Evolutionary conservation across 2,797 vertebrate species (phyloP).

Genomic region (Apogon hyalosoma): DNA sequence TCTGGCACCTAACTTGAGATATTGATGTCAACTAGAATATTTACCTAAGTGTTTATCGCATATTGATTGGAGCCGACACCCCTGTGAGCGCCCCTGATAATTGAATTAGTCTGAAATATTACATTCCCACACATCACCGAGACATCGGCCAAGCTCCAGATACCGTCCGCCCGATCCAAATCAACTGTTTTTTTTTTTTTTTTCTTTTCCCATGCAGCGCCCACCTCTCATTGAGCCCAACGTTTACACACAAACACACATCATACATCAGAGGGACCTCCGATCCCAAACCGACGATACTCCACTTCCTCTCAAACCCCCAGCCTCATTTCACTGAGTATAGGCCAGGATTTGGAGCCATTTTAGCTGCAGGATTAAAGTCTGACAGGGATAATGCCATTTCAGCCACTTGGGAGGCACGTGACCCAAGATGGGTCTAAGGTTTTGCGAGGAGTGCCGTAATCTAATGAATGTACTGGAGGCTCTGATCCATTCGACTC

Average conservation of each 20-base stretch:
- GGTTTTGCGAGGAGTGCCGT: constrained; percentile 68
- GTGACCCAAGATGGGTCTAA: constrained; percentile 68
- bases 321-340: constrained; percentile 57
- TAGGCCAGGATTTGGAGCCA: constrained; percentile 67
- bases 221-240: background rate
- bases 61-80: constrained; percentile 59
- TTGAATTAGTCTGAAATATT: constrained; percentile 49
- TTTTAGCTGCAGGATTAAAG: constrained; percentile 73
- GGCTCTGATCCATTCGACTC: constrained; percentile 54
- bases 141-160: constrained; percentile 10
- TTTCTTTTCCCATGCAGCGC: constrained; percentile 1
- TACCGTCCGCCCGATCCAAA: background rate
- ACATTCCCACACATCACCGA: constrained; percentile 24
- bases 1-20: constrained; percentile 41
- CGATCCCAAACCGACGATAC: constrained; percentile 2
- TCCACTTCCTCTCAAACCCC: constrained; percentile 36
- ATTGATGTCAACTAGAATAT: constrained; percentile 60
- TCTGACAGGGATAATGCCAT: constrained; percentile 70
- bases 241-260: constrained; percentile 6
- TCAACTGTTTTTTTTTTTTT: constrained; percentile 4
- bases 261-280: background rate
- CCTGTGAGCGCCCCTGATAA: constrained; percentile 34
- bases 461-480: constrained; percentile 70
- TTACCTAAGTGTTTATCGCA: constrained; percentile 65
- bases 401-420: constrained; percentile 77